Conservation (phyloP, 2,888 invertebrate genomes). For the Caenorhabditis parvicauda region DNA sequence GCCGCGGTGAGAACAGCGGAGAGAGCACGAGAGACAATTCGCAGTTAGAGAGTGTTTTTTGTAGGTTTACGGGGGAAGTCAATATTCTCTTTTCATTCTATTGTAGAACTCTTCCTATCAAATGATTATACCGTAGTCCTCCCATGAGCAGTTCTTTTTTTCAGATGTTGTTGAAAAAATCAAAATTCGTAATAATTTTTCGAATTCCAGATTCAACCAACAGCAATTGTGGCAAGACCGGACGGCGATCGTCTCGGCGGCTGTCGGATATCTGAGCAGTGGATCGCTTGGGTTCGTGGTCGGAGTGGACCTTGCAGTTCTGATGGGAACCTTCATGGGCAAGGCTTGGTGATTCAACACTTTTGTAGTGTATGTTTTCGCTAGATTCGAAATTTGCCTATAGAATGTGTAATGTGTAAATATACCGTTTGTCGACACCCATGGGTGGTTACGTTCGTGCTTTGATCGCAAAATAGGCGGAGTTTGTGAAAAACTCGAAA, state of each 20-base stretch:
- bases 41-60: too few relatives aligned
- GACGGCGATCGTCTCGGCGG: slow-evolving; percentile 41
- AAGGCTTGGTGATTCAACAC: slow-evolving; percentile 27
- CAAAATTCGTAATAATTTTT: neutral
- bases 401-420: too few relatives aligned
- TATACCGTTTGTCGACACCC: too few relatives aligned
- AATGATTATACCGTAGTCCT: too few relatives aligned
- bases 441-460: too few relatives aligned
- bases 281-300: slow-evolving; percentile 46
- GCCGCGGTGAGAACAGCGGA: too few relatives aligned
- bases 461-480: too few relatives aligned
- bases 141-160: too few relatives aligned
- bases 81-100: neutral
- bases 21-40: too few relatives aligned
- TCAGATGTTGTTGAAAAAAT: neutral
- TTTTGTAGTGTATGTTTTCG: too few relatives aligned
- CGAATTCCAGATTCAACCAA: slow-evolving; percentile 38
- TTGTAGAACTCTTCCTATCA: neutral
- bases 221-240: slow-evolving; percentile 42
- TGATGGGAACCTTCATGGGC: slow-evolving; percentile 31
- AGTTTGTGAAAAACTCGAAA: too few relatives aligned
- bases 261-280: slow-evolving; percentile 41
- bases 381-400: too few relatives aligned
- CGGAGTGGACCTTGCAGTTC: slow-evolving; percentile 43
- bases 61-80: neutral